These are phyloP conservation scores for Malurus leucopterus DNA, from an alignment of 2,797 vertebrate species.

Conservation along the genomic window DNA sequence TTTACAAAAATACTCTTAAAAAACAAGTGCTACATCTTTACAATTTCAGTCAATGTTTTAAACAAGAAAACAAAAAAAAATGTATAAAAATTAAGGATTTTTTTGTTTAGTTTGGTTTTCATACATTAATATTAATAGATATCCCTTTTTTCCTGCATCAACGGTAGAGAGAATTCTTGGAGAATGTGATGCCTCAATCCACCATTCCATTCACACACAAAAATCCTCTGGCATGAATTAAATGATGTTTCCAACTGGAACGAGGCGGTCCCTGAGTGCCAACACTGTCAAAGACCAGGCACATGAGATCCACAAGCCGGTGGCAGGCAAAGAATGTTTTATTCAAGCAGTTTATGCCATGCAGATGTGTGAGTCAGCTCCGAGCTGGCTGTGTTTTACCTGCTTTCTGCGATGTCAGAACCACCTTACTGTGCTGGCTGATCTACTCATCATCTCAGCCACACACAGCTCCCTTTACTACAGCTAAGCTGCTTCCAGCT, in stretches of 20 bases:
- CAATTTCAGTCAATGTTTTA: neutral
- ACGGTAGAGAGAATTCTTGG: neutral
- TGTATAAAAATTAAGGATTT: neutral
- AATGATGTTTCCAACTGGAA: neutral
- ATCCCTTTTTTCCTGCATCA: neutral
- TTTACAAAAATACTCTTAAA: neutral
- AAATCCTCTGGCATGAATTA: neutral
- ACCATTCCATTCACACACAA: neutral
- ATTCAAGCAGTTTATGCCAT: rapidly evolving
- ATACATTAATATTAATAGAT: neutral
- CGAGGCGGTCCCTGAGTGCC: neutral
- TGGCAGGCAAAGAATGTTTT: neutral
- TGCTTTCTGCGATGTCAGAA: neutral
- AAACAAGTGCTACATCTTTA: rapidly evolving
- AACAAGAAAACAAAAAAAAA: neutral
- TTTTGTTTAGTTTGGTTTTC: neutral
- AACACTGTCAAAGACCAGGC: neutral
- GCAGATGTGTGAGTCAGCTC: neutral
- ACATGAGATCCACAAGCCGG: neutral
- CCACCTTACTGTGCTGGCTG: neutral
- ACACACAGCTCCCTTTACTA: neutral
- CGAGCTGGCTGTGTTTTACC: neutral
- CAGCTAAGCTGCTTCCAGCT: neutral
- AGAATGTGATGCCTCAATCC: neutral
- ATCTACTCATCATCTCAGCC: neutral